Base-by-base conservation (phyloP, 2,888 invertebrate genomes). In the Pseudolycoriella hygida region DNA sequence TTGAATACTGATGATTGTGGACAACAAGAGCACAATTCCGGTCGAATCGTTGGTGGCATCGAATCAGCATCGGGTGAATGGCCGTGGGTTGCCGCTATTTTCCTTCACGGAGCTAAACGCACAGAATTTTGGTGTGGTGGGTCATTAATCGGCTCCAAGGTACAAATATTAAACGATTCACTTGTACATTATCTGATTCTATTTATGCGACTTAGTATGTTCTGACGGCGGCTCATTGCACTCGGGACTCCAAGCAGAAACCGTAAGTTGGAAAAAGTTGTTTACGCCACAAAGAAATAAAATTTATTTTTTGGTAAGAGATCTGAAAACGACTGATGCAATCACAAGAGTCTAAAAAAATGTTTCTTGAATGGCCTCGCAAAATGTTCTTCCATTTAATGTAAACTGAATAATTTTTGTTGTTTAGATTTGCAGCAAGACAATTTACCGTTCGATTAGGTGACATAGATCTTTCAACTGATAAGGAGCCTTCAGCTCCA, bases 61-160 rank as follows among this genome's bases (percentile, higher is more conserved):
- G 80, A 83, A 59, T 73, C 89, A 0, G 69, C 80, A 18, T 79
- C 86, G 0, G 92, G 92, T 0, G 77, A 86, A 44, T 90, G 90
- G 88, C 93, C 94, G 0, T 94, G 93, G 93, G 85, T 94, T 83
- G 93, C 87, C 0, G 92, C 92, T 2, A 88, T 92, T 53, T 92
- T 85, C 64, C 70, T 92, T 41, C 87, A 88, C 57, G 89, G 88
- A 8, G 76, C 80, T 32, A 76, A 81, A 54, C 73, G 87, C 19
- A 78, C 84, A 0, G 89, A 89, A 63, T 90, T 89, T 67, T 90
- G 90, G 90, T 93, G 93, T 58, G 92, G 92, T 0, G 93, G 92
- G 1, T 84, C 88, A 0, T 66, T 93, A 40, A 78, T 93, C 42
- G 80, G 81, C n/a, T 68, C 76, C 32, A 73, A 25, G 25, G 25